Evolutionary conservation across 2,113 vertebrate genomes (phyloP), one percentile per base, ranked within the genome.

Genomic region (Romanogobio albipinnatus): DNA sequence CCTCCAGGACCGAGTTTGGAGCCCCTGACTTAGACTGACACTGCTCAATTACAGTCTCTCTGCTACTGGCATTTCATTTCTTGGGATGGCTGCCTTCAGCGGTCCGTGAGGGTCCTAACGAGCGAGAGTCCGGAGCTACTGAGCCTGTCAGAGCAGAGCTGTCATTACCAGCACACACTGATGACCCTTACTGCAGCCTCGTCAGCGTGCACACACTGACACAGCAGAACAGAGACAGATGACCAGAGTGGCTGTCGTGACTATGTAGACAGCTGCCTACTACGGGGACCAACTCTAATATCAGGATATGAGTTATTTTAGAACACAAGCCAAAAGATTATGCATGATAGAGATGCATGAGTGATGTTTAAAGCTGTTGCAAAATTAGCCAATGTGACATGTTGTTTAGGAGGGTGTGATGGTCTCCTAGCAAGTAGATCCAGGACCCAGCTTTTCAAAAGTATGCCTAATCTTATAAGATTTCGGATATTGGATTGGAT

Each of bases 141-240:
- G 13, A 47, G 45, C n/a, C 47, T 36, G 75, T 76, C 75, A 76
- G 51, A 76, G 75, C 51, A 53, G 19, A 56, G 49, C 49, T 22
- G 24, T 56, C 74, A 76, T 76, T 22, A 76, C 49, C 74, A 56
- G 49, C 49, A 56, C 15, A 56, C 45, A 33, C 26, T 7, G 49
- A 76, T 76, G 49, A 76, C 49, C 26, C n/a, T 45, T 24, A 73
- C 70, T n/a, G 70, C 39, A 53, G 51, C 51, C 51, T 17, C 14
- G 51, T 5, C 51, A 53, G 15, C 51, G 1, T 53, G 51, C 5
- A 5, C n/a, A 29, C 49, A 29, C 24, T 10, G 47, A 29, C 29
- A 51, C 47, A 53, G 51, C 51, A 17, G 64, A 68, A 17, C 15
- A 53, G n/a, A 62, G 24, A 26, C 14, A 17, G 29, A 36, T 9